Conservation (phyloP, 2,888 invertebrate genomes). For the Orgyia antiqua region DNA sequence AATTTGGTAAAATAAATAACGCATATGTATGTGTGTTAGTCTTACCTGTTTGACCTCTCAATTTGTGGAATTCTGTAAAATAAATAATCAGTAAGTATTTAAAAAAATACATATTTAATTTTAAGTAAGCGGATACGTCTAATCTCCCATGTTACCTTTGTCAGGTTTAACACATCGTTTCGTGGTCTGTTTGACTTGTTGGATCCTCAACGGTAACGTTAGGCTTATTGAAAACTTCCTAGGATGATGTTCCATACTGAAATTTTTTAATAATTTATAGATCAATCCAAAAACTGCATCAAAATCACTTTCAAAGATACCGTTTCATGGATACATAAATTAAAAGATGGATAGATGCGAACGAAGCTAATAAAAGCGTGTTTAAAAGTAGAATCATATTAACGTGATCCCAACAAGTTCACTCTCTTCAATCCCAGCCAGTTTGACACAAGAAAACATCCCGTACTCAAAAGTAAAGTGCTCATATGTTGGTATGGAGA, state of each 20-base stretch:
- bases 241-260: slow-evolving; percentile 27
- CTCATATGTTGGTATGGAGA: slow-evolving; percentile 30
- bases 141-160: slow-evolving; percentile 18
- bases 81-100: slow-evolving; percentile 4
- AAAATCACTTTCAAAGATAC: no score
- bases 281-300: no score
- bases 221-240: slow-evolving; percentile 27
- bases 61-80: slow-evolving; percentile 21
- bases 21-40: slow-evolving; percentile 1
- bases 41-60: background rate
- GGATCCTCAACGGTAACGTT: slow-evolving; percentile 37
- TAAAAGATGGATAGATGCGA: no score
- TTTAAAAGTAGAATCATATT: no score
- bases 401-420: slow-evolving; percentile 39
- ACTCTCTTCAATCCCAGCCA: slow-evolving; percentile 42
- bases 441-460: slow-evolving; percentile 36
- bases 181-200: slow-evolving; percentile 29
- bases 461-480: slow-evolving; percentile 39
- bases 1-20: no score
- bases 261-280: no score
- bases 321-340: no score
- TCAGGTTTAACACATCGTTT: slow-evolving; percentile 22
- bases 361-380: no score
- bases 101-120: no score
- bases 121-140: no score